Evolutionary conservation across 2,113 vertebrate genomes (phyloP).

Genomic region (Spermophilus dauricus): DNA sequence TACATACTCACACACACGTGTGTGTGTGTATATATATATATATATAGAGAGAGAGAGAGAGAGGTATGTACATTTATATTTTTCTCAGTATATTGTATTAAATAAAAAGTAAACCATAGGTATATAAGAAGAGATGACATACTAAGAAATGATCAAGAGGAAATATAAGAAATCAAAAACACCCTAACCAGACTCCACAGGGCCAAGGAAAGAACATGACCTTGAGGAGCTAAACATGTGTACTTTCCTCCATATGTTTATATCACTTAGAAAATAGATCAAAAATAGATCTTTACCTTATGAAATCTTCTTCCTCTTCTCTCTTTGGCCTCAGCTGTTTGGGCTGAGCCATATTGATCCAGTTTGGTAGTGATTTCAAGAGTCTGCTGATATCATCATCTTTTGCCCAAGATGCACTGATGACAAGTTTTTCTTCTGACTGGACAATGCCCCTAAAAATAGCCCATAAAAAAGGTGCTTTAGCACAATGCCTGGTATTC

Average conservation of each 20-base stretch:
- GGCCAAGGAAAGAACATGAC: conserved; percentile 1
- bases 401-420: conserved; percentile 98
- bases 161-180: background rate
- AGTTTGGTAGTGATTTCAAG: conserved; percentile 97
- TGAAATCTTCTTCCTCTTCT: conserved; percentile 98
- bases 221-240: fast-evolving
- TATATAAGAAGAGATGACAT: background rate
- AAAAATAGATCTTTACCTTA: conserved; percentile 88
- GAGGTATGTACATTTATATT: too few relatives aligned
- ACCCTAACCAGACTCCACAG: background rate
- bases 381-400: conserved; percentile 98
- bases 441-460: conserved; percentile 93
- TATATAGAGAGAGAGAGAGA: background rate
- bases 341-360: conserved; percentile 97
- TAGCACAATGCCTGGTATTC: background rate
- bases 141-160: background rate
- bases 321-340: conserved; percentile 96
- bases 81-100: background rate
- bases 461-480: conserved; percentile 1
- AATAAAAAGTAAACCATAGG: background rate
- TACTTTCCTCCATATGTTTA: background rate
- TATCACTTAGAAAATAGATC: fast-evolving
- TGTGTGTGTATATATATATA: too few relatives aligned
- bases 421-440: conserved; percentile 97
- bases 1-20: too few relatives aligned